phyloP scores from a whole-genome alignment of 2,797 vertebrate genomes.

The Parambassis ranga region DNA sequence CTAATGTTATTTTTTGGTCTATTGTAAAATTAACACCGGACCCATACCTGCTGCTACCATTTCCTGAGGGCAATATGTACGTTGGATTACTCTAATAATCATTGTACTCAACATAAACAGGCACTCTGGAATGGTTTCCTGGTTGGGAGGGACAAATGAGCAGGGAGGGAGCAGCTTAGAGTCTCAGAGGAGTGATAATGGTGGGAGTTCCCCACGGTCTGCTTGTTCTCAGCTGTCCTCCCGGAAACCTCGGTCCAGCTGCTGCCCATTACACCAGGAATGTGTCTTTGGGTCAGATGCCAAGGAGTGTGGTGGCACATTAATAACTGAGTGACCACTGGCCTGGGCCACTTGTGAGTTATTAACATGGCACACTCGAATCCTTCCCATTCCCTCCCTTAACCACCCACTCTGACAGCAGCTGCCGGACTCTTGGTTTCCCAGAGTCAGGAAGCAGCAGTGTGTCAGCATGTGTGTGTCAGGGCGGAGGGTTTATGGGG shows the following conservation, averaged over 20 bases:
- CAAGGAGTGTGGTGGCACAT: conserved; percentile 76
- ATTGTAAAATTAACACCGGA: no score
- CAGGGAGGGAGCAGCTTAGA: conserved; percentile 10
- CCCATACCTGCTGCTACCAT: background rate
- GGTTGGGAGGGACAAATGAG: conserved; percentile 20
- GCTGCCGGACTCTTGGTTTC: conserved; percentile 69
- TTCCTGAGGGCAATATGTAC: background rate
- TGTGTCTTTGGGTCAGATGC: conserved; percentile 79
- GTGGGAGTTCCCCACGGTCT: conserved; percentile 63
- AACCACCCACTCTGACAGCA: conserved; percentile 59
- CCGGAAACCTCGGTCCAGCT: conserved; percentile 80
- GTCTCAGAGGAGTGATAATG: conserved; percentile 48
- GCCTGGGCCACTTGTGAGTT: conserved; percentile 78
- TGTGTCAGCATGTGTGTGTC: conserved; percentile 48
- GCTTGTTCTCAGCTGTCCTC: conserved; percentile 81
- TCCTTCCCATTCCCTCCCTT: conserved; percentile 71
- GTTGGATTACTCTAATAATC: conserved; percentile 7
- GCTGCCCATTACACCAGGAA: conserved; percentile 84
- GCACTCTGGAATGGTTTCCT: conserved; percentile 40
- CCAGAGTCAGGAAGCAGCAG: conserved; percentile 63
- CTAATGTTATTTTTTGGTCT: no score
- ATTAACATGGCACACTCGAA: conserved; percentile 77
- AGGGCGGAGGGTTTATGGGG: conserved; percentile 61
- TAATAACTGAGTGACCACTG: conserved; percentile 75
- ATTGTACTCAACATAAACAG: conserved; percentile 15